phyloP scores from a whole-genome alignment of 2,888 invertebrate species.

The Druceiella hillmani region DNA sequence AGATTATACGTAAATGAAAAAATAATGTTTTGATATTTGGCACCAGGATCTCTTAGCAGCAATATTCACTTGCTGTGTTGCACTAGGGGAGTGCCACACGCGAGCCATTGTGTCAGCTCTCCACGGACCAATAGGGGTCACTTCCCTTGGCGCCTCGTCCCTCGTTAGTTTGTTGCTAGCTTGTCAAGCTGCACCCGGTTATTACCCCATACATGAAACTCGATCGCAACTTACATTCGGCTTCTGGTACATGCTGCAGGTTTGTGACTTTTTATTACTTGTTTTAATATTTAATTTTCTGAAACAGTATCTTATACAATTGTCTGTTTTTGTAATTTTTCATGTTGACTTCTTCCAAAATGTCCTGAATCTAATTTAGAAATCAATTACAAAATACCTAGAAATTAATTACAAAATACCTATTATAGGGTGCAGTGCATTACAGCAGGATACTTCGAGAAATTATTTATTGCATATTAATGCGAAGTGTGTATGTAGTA shows the following conservation, averaged over 20 bases:
- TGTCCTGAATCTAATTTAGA: conserved; percentile 19
- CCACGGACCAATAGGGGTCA: conserved; percentile 19
- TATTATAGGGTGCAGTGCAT: too few species aligned
- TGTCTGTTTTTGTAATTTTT: conserved; percentile 32
- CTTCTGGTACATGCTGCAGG: conserved; percentile 90
- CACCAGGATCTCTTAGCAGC: conserved; percentile 63
- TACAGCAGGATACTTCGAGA: too few species aligned
- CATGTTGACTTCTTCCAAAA: conserved; percentile 27
- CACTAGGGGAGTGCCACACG: conserved; percentile 68
- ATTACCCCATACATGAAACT: conserved; percentile 84
- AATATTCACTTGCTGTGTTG: conserved; percentile 62
- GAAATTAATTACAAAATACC: too few species aligned
- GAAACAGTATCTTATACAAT: conserved; percentile 22
- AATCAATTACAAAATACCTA: background rate
- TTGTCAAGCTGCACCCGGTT: conserved; percentile 73
- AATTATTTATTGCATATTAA: too few species aligned
- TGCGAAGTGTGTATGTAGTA: too few species aligned
- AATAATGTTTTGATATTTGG: too few species aligned
- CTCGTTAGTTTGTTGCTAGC: conserved; percentile 70
- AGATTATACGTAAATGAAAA: conserved; percentile 31
- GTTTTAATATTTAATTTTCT: conserved; percentile 8
- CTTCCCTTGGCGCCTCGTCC: conserved; percentile 28
- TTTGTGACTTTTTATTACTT: conserved; percentile 32
- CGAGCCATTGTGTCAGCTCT: conserved; percentile 37
- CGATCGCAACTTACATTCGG: conserved; percentile 81